Percentiles rank a stretch among this genome's conserved stretches.
phyloP scores from a whole-genome alignment of 2,797 vertebrate species.

The Syndactyla subalaris region DNA sequence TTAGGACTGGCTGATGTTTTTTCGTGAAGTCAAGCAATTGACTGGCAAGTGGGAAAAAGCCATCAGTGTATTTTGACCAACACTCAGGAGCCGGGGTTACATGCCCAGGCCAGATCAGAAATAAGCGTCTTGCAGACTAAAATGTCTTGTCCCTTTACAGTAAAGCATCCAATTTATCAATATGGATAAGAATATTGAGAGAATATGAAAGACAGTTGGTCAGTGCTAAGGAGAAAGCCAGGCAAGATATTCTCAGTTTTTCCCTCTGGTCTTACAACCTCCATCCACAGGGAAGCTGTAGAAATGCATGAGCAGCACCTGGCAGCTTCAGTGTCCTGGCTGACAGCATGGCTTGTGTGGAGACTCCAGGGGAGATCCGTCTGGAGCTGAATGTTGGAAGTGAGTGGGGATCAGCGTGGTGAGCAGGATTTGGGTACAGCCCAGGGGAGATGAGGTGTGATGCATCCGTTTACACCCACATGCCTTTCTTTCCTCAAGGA shows the following conservation, averaged over 20 bases:
- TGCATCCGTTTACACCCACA: neutral
- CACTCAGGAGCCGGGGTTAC: neutral
- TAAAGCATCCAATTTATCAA: neutral
- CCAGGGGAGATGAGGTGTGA: neutral
- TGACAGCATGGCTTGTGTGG: neutral
- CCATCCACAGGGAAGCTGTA: rapidly evolving
- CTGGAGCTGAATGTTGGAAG: neutral
- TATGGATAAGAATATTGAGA: neutral
- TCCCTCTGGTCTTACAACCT: neutral
- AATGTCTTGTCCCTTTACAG: neutral
- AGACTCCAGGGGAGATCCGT: neutral
- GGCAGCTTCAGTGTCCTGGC: neutral
- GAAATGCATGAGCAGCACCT: neutral
- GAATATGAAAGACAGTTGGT: neutral
- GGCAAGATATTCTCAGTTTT: neutral
- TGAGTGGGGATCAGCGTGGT: neutral
- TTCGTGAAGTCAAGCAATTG: neutral
- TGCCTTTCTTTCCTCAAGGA: neutral
- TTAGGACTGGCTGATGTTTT: neutral
- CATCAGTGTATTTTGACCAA: neutral
- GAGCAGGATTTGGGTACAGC: neutral
- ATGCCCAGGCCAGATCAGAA: neutral
- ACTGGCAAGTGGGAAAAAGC: neutral
- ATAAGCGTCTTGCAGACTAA: neutral
- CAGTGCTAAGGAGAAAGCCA: neutral